Percentiles rank a stretch among this genome's conserved stretches.
Evolutionary conservation across 64 coral and sea anemone species (phyloP).

Genomic region (Pachyseris speciosa): DNA sequence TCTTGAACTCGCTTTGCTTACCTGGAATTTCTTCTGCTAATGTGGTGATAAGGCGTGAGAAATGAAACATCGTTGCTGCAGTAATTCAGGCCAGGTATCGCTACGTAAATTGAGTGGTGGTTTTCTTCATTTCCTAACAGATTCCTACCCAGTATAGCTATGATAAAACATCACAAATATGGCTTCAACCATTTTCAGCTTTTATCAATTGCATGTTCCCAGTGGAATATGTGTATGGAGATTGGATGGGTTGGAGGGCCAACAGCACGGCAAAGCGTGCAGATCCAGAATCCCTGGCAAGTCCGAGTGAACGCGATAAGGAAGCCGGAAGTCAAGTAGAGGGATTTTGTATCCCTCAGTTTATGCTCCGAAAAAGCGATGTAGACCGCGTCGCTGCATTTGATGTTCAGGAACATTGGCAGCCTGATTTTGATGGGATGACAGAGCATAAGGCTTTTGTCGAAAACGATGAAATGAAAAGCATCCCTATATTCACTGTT

Average conservation of each 20-base stretch:
- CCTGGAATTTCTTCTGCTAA: background rate
- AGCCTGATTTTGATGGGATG: constrained; percentile 69
- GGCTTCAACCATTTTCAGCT: constrained; percentile 55
- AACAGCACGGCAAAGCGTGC: background rate
- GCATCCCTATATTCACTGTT: constrained; percentile 68
- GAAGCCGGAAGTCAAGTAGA: constrained; percentile 78
- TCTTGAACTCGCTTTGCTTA: background rate
- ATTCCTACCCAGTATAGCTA: background rate
- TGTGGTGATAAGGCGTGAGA: background rate
- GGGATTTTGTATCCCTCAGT: constrained; percentile 78
- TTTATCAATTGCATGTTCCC: constrained; percentile 65
- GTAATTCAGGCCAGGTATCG: background rate
- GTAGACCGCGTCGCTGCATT: background rate
- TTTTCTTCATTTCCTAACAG: constrained; percentile 5
- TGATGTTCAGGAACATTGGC: constrained; percentile 27
- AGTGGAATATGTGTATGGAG: constrained; percentile 65
- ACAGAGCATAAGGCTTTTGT: background rate
- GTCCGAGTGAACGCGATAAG: background rate
- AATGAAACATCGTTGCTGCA: background rate
- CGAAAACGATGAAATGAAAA: constrained; percentile 14
- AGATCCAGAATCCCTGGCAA: background rate
- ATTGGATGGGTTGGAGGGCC: constrained; percentile 54
- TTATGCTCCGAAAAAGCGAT: constrained; percentile 20
- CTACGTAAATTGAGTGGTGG: background rate
- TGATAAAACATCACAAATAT: constrained; percentile 54